Evolutionary conservation across 2,888 invertebrate species (phyloP), one percentile per base, ranked within the genome.

Genomic region (Zygothrica quintamaculata): DNA sequence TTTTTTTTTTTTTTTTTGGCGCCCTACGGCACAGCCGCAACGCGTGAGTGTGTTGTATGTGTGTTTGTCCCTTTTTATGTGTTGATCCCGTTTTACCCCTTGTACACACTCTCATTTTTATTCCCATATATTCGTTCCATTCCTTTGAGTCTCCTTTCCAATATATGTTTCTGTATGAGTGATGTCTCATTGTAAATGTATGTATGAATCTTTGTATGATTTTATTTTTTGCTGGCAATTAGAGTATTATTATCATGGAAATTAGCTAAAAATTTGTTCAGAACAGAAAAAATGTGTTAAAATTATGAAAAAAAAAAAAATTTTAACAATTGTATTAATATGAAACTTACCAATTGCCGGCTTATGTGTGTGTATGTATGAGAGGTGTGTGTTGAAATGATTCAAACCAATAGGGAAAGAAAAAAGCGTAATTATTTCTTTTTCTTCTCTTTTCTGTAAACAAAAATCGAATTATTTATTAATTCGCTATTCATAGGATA

Each of bases 381-480:
- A 9, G 18, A 5, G 33, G 33, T 34, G 60, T 53, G 44, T 56
- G 43, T 65, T 72, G 46, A 74, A 71, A 77, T 84, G 67, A 64
- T 80, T 65, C 48, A 77, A 79, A 64, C 74, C 77, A 79, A 80
- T 60, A 80, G 67, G 67, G 55, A 69, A 79, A 84, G 53, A 58
- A 75, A 75, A 75, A 73, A 60, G 55, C 56, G 43, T 44, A 75
- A 69, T 86, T 85, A 84, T 81, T 80, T 84, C 74, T 84, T 84
- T 80, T 84, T 84, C 74, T 84, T 86, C 81, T 84, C 87, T 69
- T 84, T 86, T 86, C 86, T 84, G 84, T 44, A 82, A 80, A 50
- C 70, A 76, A 53, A 74, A 78, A 64, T 37, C 59, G 67, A 61
- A 69, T n/a, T 15, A 7, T 13, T 40, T 60, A 70, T 72, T 71